Percentiles rank a stretch among this genome's conserved stretches.
Evolutionary conservation across 2,888 invertebrate genomes (phyloP).

Genomic region (Notocelia uddmanniana): DNA sequence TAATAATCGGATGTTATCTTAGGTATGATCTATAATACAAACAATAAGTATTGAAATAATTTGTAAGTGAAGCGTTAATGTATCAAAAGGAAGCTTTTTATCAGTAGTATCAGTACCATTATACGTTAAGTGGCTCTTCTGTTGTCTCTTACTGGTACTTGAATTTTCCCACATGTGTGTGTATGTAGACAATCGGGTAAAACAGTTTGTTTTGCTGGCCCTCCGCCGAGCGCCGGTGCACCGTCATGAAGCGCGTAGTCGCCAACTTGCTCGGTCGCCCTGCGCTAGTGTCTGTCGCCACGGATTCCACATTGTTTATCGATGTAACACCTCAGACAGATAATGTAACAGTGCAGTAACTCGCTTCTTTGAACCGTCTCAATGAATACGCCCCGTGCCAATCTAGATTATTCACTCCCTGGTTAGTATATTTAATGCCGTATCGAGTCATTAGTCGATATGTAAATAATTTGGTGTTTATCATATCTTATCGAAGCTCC

Average conservation of each 20-base stretch:
- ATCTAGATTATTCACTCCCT: conserved; percentile 61
- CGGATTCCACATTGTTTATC: conserved; percentile 56
- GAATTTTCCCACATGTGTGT: conserved; percentile 76
- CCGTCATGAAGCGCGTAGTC: conserved; percentile 67
- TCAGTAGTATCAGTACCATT: conserved; percentile 49
- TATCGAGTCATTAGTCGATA: conserved; percentile 51
- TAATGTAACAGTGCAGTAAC: conserved; percentile 58
- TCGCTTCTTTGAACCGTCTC: conserved; percentile 58
- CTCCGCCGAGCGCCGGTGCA: conserved; percentile 60
- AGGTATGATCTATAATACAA: conserved; percentile 4
- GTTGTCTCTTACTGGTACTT: conserved; percentile 67
- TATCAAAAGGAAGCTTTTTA: conserved; percentile 29
- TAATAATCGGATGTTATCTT: conserved; percentile 6
- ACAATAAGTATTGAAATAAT: background rate
- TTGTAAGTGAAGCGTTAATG: background rate
- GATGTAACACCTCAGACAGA: conserved; percentile 57
- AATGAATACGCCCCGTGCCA: conserved; percentile 67
- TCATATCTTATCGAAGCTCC: conserved; percentile 73
- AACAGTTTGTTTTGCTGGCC: conserved; percentile 74
- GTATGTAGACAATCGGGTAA: conserved; percentile 67
- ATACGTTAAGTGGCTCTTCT: conserved; percentile 56
- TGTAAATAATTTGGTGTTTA: conserved; percentile 56
- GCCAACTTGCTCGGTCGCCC: conserved; percentile 65
- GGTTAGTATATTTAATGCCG: conserved; percentile 64
- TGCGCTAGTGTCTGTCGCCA: conserved; percentile 67